These are phyloP conservation scores for Lysandra coridon DNA, from an alignment of 2,888 invertebrate species.

Conservation along the genomic window DNA sequence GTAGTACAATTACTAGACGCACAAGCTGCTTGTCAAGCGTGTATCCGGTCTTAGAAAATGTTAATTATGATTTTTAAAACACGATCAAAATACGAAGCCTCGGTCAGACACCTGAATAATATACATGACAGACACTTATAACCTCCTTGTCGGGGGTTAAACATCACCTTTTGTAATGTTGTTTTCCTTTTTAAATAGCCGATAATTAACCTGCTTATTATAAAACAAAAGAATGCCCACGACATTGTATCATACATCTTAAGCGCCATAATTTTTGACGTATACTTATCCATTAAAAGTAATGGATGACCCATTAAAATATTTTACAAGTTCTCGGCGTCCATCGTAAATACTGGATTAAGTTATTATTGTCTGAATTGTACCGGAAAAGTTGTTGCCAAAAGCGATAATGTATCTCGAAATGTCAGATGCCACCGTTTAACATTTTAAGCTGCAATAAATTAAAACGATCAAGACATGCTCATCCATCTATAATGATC, in stretches of 20 bases:
- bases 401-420: background rate
- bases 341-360: background rate
- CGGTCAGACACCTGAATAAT: too few species aligned
- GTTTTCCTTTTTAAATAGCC: background rate
- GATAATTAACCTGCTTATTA: background rate
- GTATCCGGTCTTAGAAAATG: too few species aligned
- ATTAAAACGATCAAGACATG: background rate
- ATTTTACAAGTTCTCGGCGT: background rate
- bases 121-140: too few species aligned
- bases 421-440: conserved; percentile 8
- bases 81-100: too few species aligned
- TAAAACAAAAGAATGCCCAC: background rate
- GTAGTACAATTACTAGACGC: background rate
- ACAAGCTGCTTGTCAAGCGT: too few species aligned
- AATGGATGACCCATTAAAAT: conserved; percentile 16
- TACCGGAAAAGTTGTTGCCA: background rate
- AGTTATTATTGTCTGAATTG: background rate
- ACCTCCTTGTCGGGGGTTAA: too few species aligned
- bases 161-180: background rate
- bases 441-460: background rate
- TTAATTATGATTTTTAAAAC: too few species aligned
- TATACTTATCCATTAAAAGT: background rate
- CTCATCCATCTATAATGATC: background rate
- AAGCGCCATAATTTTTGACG: background rate
- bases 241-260: background rate